Evolutionary conservation across 2,888 invertebrate genomes (phyloP), one percentile per base, ranked within the genome.

Genomic region (Leptinotarsa haldemani): DNA sequence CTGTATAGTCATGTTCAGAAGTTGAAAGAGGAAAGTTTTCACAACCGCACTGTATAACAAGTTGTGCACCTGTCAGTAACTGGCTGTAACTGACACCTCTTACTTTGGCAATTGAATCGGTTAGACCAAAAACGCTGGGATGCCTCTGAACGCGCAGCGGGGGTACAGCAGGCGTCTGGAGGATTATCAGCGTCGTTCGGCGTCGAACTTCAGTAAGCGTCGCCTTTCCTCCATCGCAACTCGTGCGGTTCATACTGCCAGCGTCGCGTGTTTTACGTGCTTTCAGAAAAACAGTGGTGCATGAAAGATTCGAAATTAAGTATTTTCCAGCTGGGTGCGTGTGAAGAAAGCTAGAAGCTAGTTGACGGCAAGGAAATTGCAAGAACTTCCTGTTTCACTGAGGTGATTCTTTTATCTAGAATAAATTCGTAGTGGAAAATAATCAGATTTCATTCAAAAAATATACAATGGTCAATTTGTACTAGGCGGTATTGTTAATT

Each of bases 151-250:
- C n/a, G 80, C 81, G 77, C 79, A 80, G 83, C 83, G 83, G 81
- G 83, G 83, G 77, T 83, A 84, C 79, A 83, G 84, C 81, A 81
- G 78, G 80, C 78, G 78, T 80, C 84, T 83, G 83, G 83, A 82
- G 61, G 61, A 61, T 61, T 40, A 61, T 61, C 61, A 84, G 75
- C 84, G 83, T 80, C 84, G 84, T 82, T 81, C 79, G 82, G 83
- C 84, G 84, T 83, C 84, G 84, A 84, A 83, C 84, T 84, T 83
- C 84, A 84, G 84, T 84, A 81, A 81, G 81, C 84, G 83, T 77
- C 81, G 81, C 80, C 83, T 81, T 77, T 80, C 79, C 82, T 76
- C 75, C 77, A 76, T 74, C 80, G 77, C 77, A 79, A 79, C 81
- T 63, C 64, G 63, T 53, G 69, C 40, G 52, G 52, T 18, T 61